Evolutionary conservation across 2,888 invertebrate genomes (phyloP).

Genomic region (Hydropsyche betteni): DNA sequence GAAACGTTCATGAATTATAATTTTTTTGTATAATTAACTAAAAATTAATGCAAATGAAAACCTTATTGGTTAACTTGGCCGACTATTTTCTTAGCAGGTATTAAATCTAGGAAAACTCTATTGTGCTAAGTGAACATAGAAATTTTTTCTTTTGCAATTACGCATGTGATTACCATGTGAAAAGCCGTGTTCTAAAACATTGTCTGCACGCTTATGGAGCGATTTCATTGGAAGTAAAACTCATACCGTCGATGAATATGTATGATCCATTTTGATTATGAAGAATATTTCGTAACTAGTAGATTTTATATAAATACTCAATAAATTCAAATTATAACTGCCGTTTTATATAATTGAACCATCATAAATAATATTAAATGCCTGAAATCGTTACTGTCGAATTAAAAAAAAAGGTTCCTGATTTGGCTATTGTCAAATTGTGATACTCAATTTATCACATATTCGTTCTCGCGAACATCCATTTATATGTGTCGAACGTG

Average conservation of each 20-base stretch:
- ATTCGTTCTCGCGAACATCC: neutral
- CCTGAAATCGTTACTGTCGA: no score
- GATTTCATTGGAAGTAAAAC: neutral
- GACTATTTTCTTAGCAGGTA: constrained; percentile 10
- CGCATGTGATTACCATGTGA: constrained; percentile 22
- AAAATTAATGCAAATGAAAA: no score
- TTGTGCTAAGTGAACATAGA: neutral
- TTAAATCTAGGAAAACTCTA: constrained; percentile 1
- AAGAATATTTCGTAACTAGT: constrained; percentile 26
- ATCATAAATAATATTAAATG: no score
- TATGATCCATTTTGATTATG: constrained; percentile 17
- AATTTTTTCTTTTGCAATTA: constrained; percentile 3
- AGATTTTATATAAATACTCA: no score
- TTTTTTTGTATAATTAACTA: no score
- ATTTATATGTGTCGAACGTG: constrained; percentile 5
- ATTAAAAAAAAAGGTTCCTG: neutral
- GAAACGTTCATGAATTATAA: no score
- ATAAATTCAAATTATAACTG: no score
- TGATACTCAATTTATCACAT: neutral
- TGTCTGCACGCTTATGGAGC: neutral
- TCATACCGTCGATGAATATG: constrained; percentile 28
- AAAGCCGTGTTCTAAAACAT: constrained; percentile 17
- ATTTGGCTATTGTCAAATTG: constrained; percentile 6
- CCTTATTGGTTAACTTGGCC: no score
- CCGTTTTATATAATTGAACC: no score